Conservation (phyloP, 2,113 vertebrate species). For the Chascanopsetta lugubris region DNA sequence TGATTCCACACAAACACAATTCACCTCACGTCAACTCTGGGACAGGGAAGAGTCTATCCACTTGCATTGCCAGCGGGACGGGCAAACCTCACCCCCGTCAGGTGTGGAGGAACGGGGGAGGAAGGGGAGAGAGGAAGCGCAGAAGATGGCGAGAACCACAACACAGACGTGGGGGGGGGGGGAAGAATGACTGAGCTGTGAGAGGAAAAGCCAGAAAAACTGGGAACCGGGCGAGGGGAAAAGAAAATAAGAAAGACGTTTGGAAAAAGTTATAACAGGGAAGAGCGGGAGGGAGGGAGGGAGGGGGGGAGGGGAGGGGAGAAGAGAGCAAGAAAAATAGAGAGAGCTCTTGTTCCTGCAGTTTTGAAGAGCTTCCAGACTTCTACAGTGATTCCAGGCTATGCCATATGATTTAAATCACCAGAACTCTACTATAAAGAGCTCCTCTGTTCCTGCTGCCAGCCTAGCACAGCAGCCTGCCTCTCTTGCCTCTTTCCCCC, state of each 20-base stretch:
- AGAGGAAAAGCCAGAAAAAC: slow-evolving; percentile 68
- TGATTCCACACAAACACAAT: slow-evolving; percentile 39
- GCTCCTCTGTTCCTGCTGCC: slow-evolving; percentile 86
- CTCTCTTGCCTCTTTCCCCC: slow-evolving; percentile 74
- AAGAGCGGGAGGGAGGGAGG: slow-evolving; percentile 50
- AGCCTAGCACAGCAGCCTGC: slow-evolving; percentile 81
- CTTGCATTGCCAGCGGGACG: slow-evolving; percentile 40
- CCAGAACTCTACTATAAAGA: slow-evolving; percentile 88
- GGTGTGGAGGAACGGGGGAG: slow-evolving; percentile 54
- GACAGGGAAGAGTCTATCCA: slow-evolving; percentile 33
- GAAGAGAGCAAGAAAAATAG: slow-evolving; percentile 62
- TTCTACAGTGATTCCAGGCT: slow-evolving; percentile 82
- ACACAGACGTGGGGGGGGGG: slow-evolving; percentile 56
- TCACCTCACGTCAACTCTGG: slow-evolving; percentile 60
- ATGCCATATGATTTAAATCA: slow-evolving; percentile 92
- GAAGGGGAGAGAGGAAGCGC: slow-evolving; percentile 35
- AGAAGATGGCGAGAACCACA: slow-evolving; percentile 36
- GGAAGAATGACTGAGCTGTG: slow-evolving; percentile 49
- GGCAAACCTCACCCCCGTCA: slow-evolving; percentile 47
- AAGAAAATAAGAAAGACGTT: slow-evolving; percentile 76
- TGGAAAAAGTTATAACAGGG: slow-evolving; percentile 76
- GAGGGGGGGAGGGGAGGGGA: slow-evolving; percentile 16
- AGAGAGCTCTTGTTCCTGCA: slow-evolving; percentile 80
- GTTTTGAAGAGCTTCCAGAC: slow-evolving; percentile 83
- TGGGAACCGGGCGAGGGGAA: slow-evolving; percentile 60